Evolutionary conservation across 2,888 invertebrate species (phyloP).

Genomic region (Byasa hedistus): DNA sequence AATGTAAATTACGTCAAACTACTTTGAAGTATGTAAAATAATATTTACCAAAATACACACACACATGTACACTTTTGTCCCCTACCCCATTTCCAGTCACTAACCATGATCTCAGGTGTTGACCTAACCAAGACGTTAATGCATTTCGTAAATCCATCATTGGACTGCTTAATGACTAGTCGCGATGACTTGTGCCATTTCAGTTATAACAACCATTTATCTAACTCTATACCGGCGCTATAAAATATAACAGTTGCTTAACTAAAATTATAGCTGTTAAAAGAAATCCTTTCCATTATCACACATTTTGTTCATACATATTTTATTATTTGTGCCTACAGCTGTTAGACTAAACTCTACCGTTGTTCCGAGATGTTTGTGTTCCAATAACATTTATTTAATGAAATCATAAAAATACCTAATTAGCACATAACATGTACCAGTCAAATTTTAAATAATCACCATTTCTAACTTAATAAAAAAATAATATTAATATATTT

Average conservation of each 20-base stretch:
- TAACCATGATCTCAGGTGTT: slow-evolving; percentile 74
- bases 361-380: background rate
- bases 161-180: slow-evolving; percentile 44
- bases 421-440: no score
- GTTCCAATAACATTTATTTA: no score
- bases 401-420: no score
- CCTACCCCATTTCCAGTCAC: slow-evolving; percentile 35
- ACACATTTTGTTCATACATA: background rate
- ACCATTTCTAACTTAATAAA: no score
- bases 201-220: slow-evolving; percentile 31
- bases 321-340: slow-evolving; percentile 15
- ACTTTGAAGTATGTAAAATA: slow-evolving; percentile 10
- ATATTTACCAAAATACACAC: slow-evolving; percentile 3
- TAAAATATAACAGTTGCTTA: slow-evolving; percentile 17
- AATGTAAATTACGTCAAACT: slow-evolving; percentile 25
- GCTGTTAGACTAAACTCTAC: slow-evolving; percentile 3
- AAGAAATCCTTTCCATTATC: background rate
- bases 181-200: slow-evolving; percentile 57
- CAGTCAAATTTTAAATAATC: no score
- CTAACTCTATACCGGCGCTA: slow-evolving; percentile 23
- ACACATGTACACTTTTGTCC: slow-evolving; percentile 17
- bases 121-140: slow-evolving; percentile 65
- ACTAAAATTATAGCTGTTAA: slow-evolving; percentile 6
- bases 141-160: slow-evolving; percentile 49
- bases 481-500: no score